Percentiles rank a stretch among this genome's conserved stretches.
Evolutionary conservation across 30 jellyfish, hydroid and myxozoan species (phyloP).

Genomic region (Hydra vulgaris): DNA sequence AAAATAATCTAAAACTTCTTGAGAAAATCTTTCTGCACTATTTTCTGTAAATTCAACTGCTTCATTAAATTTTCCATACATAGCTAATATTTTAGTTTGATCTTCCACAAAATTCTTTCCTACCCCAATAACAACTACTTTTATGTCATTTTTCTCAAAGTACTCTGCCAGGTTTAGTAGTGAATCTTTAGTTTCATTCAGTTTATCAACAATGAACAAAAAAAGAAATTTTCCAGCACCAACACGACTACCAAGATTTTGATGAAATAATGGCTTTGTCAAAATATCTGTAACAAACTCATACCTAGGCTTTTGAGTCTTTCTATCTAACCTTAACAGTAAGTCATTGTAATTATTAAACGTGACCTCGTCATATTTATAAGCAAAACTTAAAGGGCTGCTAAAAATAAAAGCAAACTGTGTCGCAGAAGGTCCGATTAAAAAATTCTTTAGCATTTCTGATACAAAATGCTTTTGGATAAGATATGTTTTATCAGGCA

Average conservation of each 20-base stretch:
- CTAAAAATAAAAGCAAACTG: not conserved
- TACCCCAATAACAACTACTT: constrained; percentile 38
- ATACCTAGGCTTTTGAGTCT: not conserved
- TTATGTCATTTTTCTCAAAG: constrained; percentile 35
- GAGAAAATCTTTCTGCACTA: not conserved
- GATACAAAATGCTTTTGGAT: not conserved
- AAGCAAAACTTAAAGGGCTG: not conserved
- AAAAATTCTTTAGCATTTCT: not conserved
- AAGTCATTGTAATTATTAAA: not conserved
- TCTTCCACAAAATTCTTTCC: constrained; percentile 30
- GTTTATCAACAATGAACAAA: not conserved
- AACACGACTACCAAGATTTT: not conserved
- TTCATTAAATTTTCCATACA: constrained; percentile 12
- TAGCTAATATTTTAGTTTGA: constrained; percentile 26
- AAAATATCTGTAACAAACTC: not conserved
- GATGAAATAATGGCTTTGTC: not conserved
- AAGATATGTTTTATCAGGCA: not conserved
- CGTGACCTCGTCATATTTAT: not conserved
- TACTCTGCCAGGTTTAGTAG: constrained; percentile 34
- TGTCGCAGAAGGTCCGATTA: not conserved
- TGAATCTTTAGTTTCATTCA: constrained; percentile 6
- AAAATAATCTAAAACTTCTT: not conserved
- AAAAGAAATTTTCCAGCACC: not conserved
- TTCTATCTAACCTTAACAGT: not conserved
- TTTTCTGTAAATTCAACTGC: constrained; percentile 29